Base-by-base conservation (phyloP, 2,797 vertebrate species). In the Poecilia velifera region DNA sequence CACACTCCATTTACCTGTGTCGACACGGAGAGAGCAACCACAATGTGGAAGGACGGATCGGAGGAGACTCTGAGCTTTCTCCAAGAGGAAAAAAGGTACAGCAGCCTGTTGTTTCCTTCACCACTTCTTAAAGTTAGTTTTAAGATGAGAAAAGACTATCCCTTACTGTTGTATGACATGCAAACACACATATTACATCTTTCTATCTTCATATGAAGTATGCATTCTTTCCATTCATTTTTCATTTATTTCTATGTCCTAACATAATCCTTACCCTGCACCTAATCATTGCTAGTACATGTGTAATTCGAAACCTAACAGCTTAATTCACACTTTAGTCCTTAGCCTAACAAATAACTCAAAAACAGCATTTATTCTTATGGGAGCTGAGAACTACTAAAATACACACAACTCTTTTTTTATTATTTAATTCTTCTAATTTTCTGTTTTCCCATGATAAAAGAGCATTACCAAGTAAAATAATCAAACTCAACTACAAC, bases 1-100 rank as follows among this genome's bases (percentile, higher is more conserved):
- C 97, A 0, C 98, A 98, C 82, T 98, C 97, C 93, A 98, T 99
- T 93, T 99, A 99, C 94, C 95, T 99, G 68, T 99, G 98, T 92
- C 96, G 98, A 22, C 98, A 99, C 0, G 98, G 98, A 3, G 98
- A 99, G 95, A 99, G 97, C 73, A 94, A 97, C 77, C 96, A 97
- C 92, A 99, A 99, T 20, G 75, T 97, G 0, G 83, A 96, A 70
- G 97, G 97, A 28, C 97, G 94, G 92, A 98, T 99, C 25, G 98
- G 98, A 0, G 98, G 98, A 5, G 98, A 99, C 87, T 95, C 98
- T 0, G 97, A 97, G 28, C 97, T 99, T 14, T 98, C 98, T 0
- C 71, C 90, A 0, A 92, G 94, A 0, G 98, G 98, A 46, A 99
- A 97, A 86, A 96, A 98, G 97, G 98, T 98, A 73, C 4, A 79